Evolutionary conservation across 2,113 vertebrate genomes (phyloP), one percentile per base, ranked within the genome.

Genomic region (Alligator mississippiensis): DNA sequence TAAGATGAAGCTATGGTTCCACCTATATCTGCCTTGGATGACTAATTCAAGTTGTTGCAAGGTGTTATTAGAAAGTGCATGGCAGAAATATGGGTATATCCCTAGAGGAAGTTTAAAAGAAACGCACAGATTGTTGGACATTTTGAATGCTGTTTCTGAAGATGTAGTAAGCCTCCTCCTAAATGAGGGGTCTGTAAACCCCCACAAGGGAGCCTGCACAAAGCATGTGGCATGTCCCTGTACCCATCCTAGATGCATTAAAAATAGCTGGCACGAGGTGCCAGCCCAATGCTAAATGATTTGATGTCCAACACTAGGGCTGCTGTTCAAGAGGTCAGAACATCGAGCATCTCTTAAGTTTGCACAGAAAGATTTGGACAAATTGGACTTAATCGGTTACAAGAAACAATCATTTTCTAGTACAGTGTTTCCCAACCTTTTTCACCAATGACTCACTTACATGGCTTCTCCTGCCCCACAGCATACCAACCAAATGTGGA

Each of bases 311-410:
- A 18, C 28, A 76, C 47, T 76, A 28, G 25, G 24, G 54, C 28
- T 0, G 0, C 61, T 30, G 54, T 63, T 79, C 68, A 77, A 87
- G 57, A 85, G 80, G 47, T 55, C 0, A 1, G 81, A 83, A 28
- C 54, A 89, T 22, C 18, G 0, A 0, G 3, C n/a, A 54, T 16
- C 21, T 66, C 2, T 2, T 38, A 87, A 30, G 54, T 87, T 47
- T 47, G 47, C 47, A 63, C 82, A 86, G 58, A 66, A 75, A 34
- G 8, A n/a, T 22, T 85, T 81, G 55, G 63, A 66, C 64, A 90
- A 94, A 38, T 25, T 58, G 79, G 15, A 47, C 47, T 47, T 47
- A 47, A 47, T 9, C 47, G 9, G 47, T 47, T 47, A 47, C 47
- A 47, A 47, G 47, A 47, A 34, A 34, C 34, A 34, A 47, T 47